A percentile compares a stretch with the other conserved stretches of the same genome.
phyloP scores from a whole-genome alignment of 92 coral and sea anemone genomes.

The Palythoa heliodiscus region DNA sequence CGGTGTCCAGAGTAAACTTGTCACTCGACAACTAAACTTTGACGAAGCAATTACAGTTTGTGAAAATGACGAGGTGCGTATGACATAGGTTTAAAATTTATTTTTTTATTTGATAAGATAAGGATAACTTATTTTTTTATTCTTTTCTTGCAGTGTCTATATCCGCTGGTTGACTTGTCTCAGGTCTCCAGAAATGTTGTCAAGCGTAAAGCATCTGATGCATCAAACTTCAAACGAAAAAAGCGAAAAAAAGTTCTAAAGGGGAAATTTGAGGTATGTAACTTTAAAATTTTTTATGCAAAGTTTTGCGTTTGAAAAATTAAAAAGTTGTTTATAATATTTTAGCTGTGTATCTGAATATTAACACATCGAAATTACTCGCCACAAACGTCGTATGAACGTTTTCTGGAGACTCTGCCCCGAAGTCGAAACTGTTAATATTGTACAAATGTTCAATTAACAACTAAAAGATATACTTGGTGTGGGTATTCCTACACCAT shows the following conservation, averaged over 20 bases:
- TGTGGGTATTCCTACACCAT: too few species aligned
- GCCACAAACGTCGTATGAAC: not conserved
- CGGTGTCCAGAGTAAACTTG: constrained; percentile 73
- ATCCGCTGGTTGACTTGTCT: constrained; percentile 58
- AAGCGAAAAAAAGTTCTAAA: constrained; percentile 50
- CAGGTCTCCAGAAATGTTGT: constrained; percentile 50
- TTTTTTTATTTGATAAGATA: not conserved
- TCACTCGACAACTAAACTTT: constrained; percentile 71
- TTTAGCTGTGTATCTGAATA: not conserved
- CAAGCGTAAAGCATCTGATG: constrained; percentile 59
- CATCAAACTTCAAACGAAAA: constrained; percentile 53
- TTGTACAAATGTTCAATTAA: too few species aligned
- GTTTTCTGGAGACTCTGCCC: not conserved
- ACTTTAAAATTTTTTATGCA: not conserved
- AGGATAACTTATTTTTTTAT: not conserved
- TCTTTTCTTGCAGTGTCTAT: constrained; percentile 73
- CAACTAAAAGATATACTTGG: too few species aligned
- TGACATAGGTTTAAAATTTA: not conserved
- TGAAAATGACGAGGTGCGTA: constrained; percentile 79
- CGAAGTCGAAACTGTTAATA: too few species aligned
- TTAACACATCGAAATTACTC: not conserved
- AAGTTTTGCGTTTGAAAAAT: not conserved
- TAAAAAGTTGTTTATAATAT: not conserved
- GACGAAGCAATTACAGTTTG: constrained; percentile 91
- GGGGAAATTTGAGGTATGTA: constrained; percentile 43